Evolutionary conservation across 2,888 invertebrate species (phyloP).

Genomic region (Papilio protenor): DNA sequence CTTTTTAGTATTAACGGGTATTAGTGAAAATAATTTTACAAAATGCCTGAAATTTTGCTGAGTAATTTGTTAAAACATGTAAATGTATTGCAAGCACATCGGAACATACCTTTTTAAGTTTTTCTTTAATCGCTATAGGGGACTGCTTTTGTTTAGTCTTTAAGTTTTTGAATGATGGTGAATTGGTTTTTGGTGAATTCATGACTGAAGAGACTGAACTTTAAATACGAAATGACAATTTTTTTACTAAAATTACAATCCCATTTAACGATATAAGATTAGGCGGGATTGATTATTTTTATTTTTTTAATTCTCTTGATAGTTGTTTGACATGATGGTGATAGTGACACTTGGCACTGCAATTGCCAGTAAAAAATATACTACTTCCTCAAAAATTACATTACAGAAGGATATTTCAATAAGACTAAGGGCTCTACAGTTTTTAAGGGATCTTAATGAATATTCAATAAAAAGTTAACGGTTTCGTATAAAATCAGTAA

Average conservation of each 20-base stretch:
- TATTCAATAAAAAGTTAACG: too few relatives aligned
- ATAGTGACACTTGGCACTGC: neutral
- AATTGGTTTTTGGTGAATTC: constrained; percentile 60
- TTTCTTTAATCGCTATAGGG: constrained; percentile 75
- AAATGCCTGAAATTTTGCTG: neutral
- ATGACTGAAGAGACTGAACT: constrained; percentile 49
- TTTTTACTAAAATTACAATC: neutral
- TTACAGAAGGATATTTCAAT: neutral
- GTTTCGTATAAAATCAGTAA: too few relatives aligned
- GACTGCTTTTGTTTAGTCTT: constrained; percentile 64
- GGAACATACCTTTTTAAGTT: constrained; percentile 76
- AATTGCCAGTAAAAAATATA: neutral
- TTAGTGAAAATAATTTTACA: neutral
- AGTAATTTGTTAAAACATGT: neutral
- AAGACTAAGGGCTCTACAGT: too few relatives aligned
- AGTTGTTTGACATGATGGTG: neutral
- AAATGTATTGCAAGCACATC: neutral
- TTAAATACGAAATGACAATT: neutral
- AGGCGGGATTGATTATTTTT: neutral
- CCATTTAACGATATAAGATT: neutral
- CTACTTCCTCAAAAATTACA: too few relatives aligned
- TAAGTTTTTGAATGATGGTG: constrained; percentile 70
- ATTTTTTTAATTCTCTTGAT: neutral
- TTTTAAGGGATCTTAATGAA: too few relatives aligned
- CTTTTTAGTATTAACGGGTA: neutral